Percentiles rank a stretch among this genome's conserved stretches.
phyloP scores from a whole-genome alignment of 2,113 vertebrate genomes.

The Pandion haliaetus region DNA sequence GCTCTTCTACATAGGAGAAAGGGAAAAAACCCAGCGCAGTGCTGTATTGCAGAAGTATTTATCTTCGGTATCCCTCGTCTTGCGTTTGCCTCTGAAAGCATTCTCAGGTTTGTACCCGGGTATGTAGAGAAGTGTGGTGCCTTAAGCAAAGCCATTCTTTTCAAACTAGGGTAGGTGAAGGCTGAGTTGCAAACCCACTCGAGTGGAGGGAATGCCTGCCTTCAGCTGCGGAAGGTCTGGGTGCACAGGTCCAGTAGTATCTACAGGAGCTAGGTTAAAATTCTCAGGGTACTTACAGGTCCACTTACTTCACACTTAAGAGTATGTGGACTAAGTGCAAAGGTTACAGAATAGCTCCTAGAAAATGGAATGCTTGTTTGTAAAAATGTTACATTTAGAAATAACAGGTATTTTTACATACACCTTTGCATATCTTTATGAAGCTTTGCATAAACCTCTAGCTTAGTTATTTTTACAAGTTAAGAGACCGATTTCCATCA shows the following conservation, averaged over 20 bases:
- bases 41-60: neutral
- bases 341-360: neutral
- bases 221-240: neutral
- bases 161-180: neutral
- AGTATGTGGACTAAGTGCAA: neutral
- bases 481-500: neutral
- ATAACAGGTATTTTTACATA: neutral
- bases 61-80: neutral
- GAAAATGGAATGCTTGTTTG: neutral
- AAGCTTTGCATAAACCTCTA: neutral
- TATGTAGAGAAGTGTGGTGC: too few relatives aligned
- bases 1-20: neutral
- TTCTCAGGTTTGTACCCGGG: neutral
- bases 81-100: neutral
- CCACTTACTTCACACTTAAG: neutral
- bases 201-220: rapidly evolving
- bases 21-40: rapidly evolving
- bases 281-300: neutral
- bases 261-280: neutral
- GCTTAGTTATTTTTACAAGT: neutral
- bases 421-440: neutral
- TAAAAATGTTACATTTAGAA: neutral
- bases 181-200: rapidly evolving
- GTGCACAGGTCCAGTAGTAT: too few relatives aligned
- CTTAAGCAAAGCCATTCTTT: neutral